Evolutionary conservation across 2,113 vertebrate genomes (phyloP).

Genomic region (Oceanodroma tethys): DNA sequence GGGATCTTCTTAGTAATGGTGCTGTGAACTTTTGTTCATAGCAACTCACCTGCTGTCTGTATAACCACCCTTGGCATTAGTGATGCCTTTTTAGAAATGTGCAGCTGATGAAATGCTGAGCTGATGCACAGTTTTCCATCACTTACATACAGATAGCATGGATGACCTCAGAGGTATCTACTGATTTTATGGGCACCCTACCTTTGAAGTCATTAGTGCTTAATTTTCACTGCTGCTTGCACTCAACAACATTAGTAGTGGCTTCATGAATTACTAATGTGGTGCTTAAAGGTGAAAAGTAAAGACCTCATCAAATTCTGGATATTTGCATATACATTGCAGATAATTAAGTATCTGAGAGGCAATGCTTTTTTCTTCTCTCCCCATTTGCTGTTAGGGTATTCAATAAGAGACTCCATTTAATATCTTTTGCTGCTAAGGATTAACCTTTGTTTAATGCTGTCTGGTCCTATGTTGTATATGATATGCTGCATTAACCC

Average conservation of each 20-base stretch:
- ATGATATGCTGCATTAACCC: background rate
- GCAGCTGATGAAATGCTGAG: constrained; percentile 1
- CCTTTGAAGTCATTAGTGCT: constrained; percentile 61
- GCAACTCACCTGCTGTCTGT: background rate
- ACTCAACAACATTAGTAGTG: background rate
- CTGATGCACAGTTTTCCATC: background rate
- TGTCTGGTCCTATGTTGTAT: background rate
- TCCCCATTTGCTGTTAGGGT: background rate
- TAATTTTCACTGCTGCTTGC: constrained; percentile 54
- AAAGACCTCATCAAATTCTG: constrained; percentile 69
- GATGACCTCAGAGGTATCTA: constrained; percentile 58
- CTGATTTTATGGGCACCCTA: constrained; percentile 46
- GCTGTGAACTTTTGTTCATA: background rate
- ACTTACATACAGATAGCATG: constrained; percentile 34
- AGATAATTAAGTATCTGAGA: constrained; percentile 59
- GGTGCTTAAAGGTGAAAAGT: constrained; percentile 64
- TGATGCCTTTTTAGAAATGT: background rate
- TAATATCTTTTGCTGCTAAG: background rate
- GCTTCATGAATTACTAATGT: constrained; percentile 70
- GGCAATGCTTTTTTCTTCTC: background rate
- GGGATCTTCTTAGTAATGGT: background rate
- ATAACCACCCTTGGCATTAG: background rate
- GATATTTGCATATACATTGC: constrained; percentile 64
- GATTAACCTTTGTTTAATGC: constrained; percentile 30
- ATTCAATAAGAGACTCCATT: background rate